Evolutionary conservation across 2,113 vertebrate genomes (phyloP).

Genomic region (zebrafish (Danio rerio)): DNA sequence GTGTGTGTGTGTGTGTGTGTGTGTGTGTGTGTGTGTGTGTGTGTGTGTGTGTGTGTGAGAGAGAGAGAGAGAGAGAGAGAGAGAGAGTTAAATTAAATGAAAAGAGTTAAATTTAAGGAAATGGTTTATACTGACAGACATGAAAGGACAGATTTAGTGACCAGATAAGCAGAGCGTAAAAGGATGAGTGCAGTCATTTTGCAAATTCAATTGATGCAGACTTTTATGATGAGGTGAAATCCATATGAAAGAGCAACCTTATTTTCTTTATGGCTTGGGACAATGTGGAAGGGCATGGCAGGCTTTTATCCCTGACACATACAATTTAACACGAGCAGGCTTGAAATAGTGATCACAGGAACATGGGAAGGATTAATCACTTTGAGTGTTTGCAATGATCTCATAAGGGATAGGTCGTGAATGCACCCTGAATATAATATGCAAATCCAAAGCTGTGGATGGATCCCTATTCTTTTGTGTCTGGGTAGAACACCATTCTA

Average conservation of each 20-base stretch:
- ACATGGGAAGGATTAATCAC: conserved; percentile 1
- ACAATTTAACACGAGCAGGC: not conserved
- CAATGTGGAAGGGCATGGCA: not conserved
- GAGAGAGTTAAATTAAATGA: too few relatives aligned
- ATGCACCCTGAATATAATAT: not conserved
- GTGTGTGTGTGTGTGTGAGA: too few relatives aligned
- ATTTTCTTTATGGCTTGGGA: not conserved
- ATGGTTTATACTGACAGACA: not conserved
- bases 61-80: not conserved
- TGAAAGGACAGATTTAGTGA: not conserved
- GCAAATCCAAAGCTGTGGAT: not conserved
- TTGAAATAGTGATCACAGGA: not conserved
- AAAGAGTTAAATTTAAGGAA: not conserved
- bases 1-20: too few relatives aligned
- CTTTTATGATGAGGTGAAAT: not conserved
- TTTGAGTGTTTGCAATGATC: conserved; percentile 14
- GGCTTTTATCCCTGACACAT: not conserved
- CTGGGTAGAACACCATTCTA: not conserved
- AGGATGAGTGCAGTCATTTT: not conserved
- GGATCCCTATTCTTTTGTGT: not conserved
- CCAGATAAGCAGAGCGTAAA: not conserved
- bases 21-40: too few relatives aligned
- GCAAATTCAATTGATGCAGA: not conserved
- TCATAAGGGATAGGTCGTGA: conserved; percentile 16
- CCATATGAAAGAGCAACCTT: not conserved